Evolutionary conservation across 1,140 invertebrate genomes (phyloP).

Genomic region (Apolygus lucorum): DNA sequence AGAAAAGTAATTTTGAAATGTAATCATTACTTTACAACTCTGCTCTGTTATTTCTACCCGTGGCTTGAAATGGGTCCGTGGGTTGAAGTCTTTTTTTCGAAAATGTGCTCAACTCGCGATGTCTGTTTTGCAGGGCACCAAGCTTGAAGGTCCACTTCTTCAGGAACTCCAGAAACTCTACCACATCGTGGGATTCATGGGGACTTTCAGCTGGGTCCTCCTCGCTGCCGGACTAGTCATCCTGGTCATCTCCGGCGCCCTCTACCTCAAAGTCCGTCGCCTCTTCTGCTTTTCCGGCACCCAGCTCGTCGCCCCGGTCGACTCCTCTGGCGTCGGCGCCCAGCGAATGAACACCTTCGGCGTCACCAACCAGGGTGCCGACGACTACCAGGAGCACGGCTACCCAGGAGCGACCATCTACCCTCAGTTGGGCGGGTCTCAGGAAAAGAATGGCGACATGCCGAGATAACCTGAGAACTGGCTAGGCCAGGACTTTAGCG

Average conservation of each 20-base stretch:
- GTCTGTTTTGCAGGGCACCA: neutral
- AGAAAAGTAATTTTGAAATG: too few species aligned
- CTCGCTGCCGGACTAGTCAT: conserved; percentile 1
- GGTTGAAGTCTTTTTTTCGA: too few species aligned
- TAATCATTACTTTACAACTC: too few species aligned
- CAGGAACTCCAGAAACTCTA: neutral
- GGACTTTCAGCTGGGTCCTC: neutral
- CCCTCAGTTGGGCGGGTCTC: neutral
- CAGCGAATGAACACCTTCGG: conserved; percentile 15
- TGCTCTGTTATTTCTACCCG: too few species aligned
- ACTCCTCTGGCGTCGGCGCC: neutral
- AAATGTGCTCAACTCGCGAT: too few species aligned
- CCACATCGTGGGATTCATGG: neutral
- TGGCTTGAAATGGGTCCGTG: too few species aligned
- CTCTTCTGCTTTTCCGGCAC: conserved; percentile 9
- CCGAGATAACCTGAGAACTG: too few species aligned
- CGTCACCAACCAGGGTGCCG: neutral
- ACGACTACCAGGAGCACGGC: neutral
- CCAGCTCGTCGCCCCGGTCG: neutral
- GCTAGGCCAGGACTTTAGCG: too few species aligned
- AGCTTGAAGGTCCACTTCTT: neutral
- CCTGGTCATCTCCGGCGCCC: neutral
- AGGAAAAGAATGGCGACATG: neutral
- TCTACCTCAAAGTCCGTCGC: conserved; percentile 9
- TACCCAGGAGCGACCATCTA: neutral